These are phyloP conservation scores for Macroglossus sobrinus DNA, from an alignment of 2,113 vertebrate genomes.

Conservation along the genomic window DNA sequence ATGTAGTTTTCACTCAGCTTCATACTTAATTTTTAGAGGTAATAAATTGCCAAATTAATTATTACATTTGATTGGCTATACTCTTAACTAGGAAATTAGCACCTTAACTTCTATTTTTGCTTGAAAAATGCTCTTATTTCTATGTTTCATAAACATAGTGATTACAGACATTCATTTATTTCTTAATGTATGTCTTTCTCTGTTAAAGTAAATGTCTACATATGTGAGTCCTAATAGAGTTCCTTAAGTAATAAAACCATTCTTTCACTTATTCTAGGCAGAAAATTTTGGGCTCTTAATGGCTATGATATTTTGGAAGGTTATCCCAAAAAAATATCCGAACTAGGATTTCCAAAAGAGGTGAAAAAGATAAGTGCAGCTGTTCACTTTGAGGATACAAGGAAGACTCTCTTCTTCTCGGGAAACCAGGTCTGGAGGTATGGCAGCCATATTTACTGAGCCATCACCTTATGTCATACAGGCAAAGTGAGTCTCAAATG, in stretches of 20 bases:
- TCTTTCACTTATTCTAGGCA: conserved; percentile 83
- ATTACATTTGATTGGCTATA: background rate
- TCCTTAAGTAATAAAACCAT: background rate
- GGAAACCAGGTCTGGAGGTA: conserved; percentile 96
- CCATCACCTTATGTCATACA: rapidly evolving
- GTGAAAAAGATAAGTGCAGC: conserved; percentile 92
- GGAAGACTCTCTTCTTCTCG: conserved; percentile 93
- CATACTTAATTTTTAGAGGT: background rate
- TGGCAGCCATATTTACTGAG: background rate
- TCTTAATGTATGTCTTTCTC: background rate
- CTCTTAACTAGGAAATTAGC: background rate
- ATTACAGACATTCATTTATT: background rate
- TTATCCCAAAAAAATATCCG: conserved; percentile 94
- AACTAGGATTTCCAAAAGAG: conserved; percentile 91
- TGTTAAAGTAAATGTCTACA: background rate
- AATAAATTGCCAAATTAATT: background rate
- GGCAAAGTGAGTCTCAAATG: background rate
- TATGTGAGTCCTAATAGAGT: background rate
- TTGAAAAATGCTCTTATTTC: background rate
- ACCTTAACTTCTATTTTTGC: background rate
- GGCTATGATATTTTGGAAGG: conserved; percentile 91
- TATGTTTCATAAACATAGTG: background rate
- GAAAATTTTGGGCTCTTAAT: conserved; percentile 93
- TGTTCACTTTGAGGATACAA: conserved; percentile 85
- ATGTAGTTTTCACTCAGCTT: background rate